Percentiles rank a stretch among this genome's conserved stretches.
Evolutionary conservation across 2,113 vertebrate genomes (phyloP).

Genomic region (Eublepharis macularius): DNA sequence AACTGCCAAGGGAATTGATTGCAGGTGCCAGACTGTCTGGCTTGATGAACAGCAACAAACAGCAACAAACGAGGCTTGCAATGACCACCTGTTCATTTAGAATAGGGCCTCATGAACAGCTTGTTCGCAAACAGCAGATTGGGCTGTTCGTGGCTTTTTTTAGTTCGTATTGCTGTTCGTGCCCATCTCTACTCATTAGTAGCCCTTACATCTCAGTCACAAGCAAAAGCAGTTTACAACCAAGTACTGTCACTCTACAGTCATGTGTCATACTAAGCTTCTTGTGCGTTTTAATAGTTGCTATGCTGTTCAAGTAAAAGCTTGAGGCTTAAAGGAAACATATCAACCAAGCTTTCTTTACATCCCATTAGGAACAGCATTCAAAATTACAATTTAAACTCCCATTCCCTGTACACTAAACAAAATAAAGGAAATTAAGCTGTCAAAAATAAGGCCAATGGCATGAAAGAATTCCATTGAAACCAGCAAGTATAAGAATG

Average conservation of each 20-base stretch:
- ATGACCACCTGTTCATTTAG: too few relatives aligned
- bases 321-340: not conserved
- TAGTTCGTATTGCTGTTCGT: too few relatives aligned
- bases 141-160: too few relatives aligned
- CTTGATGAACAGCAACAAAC: too few relatives aligned
- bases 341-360: not conserved
- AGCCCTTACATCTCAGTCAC: not conserved
- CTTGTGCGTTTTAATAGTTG: not conserved
- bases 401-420: not conserved
- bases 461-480: slow-evolving; percentile 3
- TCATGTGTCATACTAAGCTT: not conserved
- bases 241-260: not conserved
- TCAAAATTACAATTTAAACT: slow-evolving; percentile 34
- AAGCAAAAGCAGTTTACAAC: not conserved
- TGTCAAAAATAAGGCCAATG: slow-evolving; percentile 12
- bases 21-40: too few relatives aligned
- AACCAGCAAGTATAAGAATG: not conserved
- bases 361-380: not conserved
- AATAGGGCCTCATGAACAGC: too few relatives aligned
- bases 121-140: too few relatives aligned
- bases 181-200: too few relatives aligned
- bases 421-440: slow-evolving; percentile 45
- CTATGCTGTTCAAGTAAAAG: not conserved
- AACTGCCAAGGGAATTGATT: too few relatives aligned
- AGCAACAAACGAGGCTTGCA: too few relatives aligned